Conservation (phyloP, 23 tunicate genomes). For the Ciona savignyi region DNA sequence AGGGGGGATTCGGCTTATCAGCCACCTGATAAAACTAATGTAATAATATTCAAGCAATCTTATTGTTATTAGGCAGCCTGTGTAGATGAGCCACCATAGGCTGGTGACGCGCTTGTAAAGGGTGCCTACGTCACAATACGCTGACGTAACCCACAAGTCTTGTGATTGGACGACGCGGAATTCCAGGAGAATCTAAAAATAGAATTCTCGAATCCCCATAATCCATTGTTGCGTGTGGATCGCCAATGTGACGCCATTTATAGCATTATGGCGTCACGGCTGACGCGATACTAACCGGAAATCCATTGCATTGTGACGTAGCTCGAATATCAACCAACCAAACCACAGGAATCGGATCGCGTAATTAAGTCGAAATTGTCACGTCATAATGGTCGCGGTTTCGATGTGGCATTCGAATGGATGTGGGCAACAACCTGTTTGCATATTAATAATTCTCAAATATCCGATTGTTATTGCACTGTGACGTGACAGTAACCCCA, state of each 20-base stretch:
- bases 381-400: neutral
- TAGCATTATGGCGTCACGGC: neutral
- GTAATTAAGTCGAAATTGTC: neutral
- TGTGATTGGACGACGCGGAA: too few species aligned
- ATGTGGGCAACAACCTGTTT: neutral
- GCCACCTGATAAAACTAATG: too few species aligned
- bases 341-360: neutral
- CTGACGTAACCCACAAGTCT: too few species aligned
- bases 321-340: neutral
- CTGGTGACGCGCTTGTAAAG: too few species aligned
- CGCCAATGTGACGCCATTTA: neutral
- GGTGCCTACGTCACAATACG: too few species aligned
- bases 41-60: too few species aligned
- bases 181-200: too few species aligned
- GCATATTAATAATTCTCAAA: neutral
- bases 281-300: too few species aligned
- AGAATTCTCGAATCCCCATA: neutral
- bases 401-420: too few species aligned
- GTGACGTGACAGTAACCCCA: neutral
- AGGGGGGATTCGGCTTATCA: too few species aligned
- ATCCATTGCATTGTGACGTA: neutral
- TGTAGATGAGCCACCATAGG: too few species aligned
- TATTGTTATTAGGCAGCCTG: too few species aligned
- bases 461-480: neutral
- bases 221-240: neutral